Evolutionary conservation across 1,140 invertebrate genomes (phyloP), one percentile per base, ranked within the genome.

Genomic region (Nebria ingens): DNA sequence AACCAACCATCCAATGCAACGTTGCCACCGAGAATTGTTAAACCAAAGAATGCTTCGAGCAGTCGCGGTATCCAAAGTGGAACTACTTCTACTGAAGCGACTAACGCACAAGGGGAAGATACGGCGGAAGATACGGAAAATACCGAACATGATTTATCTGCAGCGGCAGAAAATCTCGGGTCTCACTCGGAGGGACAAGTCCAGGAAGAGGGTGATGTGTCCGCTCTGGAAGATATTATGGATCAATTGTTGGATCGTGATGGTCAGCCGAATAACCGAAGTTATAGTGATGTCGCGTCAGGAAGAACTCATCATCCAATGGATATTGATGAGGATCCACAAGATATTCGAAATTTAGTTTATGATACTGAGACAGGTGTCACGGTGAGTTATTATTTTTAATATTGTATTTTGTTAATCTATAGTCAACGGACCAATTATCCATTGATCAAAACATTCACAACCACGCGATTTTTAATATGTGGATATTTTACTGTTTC

Each of bases 151-250:
- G 82, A 83, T 60, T 76, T 83, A 50, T 81, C 80, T 0, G 75
- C 76, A 0, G 77, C 77, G 6, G 78, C 75, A 0, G 81, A 81
- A 52, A 80, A 75, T 59, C 60, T 80, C 0, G 80, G 79, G 53
- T 76, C 75, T 1, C 78, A 73, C 6, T 75, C 77, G 1, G 77
- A 79, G 58, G 71, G 72, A 50, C 76, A 74, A 21, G 67, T 70
- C 11, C 71, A 75, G 23, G 76, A 76, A 51, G 74, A 75, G 42
- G 73, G 72, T n/a, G 76, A 78, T 54, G 76, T 76, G 54, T 70
- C 70, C 19, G 76, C 73, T 1, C 66, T 87, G 9, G 83, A 84
- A 50, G 80, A 85, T 61, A 84, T 86, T 6, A 79, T 87, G 74
- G 83, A 84, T 65, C 81, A 84, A 34, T 68, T 86, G 42, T 68